Evolutionary conservation across 2,113 vertebrate genomes (phyloP).

Genomic region (Cyprinodon brontotheroides): DNA sequence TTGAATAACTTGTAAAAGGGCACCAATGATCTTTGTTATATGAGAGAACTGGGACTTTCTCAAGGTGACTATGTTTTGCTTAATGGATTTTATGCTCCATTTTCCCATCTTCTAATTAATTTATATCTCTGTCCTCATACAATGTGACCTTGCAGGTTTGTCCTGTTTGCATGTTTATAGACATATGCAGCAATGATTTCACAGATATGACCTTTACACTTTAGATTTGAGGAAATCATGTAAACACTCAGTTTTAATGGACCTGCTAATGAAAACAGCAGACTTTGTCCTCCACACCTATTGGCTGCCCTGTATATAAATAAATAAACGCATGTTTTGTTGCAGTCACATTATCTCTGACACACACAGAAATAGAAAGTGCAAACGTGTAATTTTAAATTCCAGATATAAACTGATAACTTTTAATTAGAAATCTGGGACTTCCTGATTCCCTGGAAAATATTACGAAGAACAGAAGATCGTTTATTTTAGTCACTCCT

Average conservation of each 20-base stretch:
- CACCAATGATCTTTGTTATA: constrained; percentile 34
- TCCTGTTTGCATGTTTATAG: constrained; percentile 42
- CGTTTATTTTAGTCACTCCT: not conserved
- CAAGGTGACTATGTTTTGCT: constrained; percentile 59
- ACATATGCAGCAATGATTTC: not conserved
- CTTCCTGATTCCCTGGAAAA: not conserved
- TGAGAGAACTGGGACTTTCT: constrained; percentile 25
- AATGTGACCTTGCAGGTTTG: constrained; percentile 56
- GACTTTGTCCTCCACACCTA: not conserved
- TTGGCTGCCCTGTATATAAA: not conserved
- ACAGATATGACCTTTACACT: constrained; percentile 8
- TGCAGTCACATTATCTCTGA: no score
- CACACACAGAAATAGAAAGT: no score
- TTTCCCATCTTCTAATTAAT: constrained; percentile 51
- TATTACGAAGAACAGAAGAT: not conserved
- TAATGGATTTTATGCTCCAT: constrained; percentile 57
- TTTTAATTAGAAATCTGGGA: not conserved
- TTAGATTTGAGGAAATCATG: constrained; percentile 7
- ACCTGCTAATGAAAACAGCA: not conserved
- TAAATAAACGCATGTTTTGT: not conserved
- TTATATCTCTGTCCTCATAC: constrained; percentile 37
- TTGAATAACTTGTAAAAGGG: constrained; percentile 38
- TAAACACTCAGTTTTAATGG: constrained; percentile 10
- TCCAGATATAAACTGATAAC: not conserved
- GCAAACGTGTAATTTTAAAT: not conserved